Evolutionary conservation across 2,888 invertebrate species (phyloP), one percentile per base, ranked within the genome.

Genomic region (Colostygia pectinataria): DNA sequence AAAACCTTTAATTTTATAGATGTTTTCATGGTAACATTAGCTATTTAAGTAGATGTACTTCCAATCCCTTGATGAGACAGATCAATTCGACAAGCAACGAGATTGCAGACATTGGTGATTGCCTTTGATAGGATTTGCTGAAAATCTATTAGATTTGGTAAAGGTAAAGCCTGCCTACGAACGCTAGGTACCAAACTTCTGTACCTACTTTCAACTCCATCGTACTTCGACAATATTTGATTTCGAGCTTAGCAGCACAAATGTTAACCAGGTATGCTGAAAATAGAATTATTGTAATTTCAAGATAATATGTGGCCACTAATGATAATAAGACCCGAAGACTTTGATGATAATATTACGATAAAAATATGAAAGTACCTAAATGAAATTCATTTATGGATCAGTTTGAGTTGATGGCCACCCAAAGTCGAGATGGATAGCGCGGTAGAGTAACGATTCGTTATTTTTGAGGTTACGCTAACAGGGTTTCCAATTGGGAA

Each of bases 21-120:
- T 45, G 46, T 40, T 63, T 61, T 57, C 58, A 44, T 24, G 13
- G 13, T 23, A 36, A n/a, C n/a, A n/a, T n/a, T n/a, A n/a, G n/a
- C n/a, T 27, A 32, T 28, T 46, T 20, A 39, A 33, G 27, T 32
- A 29, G 23, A 10, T 42, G 15, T 18, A 9, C 29, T 20, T 20
- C 23, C 15, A 27, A 14, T 14, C 36, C 36, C 38, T 38, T 53
- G 49, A 56, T 42, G 44, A 50, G 53, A 53, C 44, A 48, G 53
- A 40, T 58, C 33, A 53, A 53, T 57, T 53, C 24, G 28, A 13
- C 43, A 39, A 47, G 42, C 37, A 10, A 12, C 28, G 24, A 37
- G 37, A 38, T 42, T 40, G 38, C 24, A 31, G 28, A 37, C 24
- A 45, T 37, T 37, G 34, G 31, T 37, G 42, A 42, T 43, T 49